Evolutionary conservation across 2,797 vertebrate genomes (phyloP).

Genomic region (Oryzias sinensis): DNA sequence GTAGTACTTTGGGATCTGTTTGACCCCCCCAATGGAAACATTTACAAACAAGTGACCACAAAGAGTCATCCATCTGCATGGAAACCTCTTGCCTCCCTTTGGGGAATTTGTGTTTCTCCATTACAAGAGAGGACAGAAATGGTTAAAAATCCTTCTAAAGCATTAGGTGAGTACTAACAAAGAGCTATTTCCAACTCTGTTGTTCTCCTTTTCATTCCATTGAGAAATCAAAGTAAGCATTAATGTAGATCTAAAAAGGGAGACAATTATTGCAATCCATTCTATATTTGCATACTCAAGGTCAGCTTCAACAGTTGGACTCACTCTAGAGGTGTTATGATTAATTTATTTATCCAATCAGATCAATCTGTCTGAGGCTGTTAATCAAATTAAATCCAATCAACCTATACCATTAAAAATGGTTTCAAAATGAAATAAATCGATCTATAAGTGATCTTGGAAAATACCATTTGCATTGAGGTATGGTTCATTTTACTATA

Average conservation of each 20-base stretch:
- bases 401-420: too few relatives aligned
- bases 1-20: conserved; percentile 66
- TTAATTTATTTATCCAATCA: too few relatives aligned
- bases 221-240: conserved; percentile 32
- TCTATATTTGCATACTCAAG: background rate
- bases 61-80: conserved; percentile 74
- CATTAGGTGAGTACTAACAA: conserved; percentile 39
- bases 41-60: conserved; percentile 79
- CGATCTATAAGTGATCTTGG: too few relatives aligned
- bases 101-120: conserved; percentile 58
- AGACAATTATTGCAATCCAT: conserved; percentile 1
- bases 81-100: conserved; percentile 67
- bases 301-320: too few relatives aligned
- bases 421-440: too few relatives aligned
- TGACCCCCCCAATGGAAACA: conserved; percentile 76
- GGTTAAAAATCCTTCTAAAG: conserved; percentile 51
- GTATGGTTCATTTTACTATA: too few relatives aligned
- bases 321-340: too few relatives aligned
- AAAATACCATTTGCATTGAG: too few relatives aligned
- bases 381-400: too few relatives aligned
- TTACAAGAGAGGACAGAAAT: conserved; percentile 65
- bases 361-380: too few relatives aligned
- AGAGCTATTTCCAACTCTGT: conserved; percentile 28
- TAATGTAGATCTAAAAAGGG: background rate
- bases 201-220: conserved; percentile 21